Base-by-base conservation (phyloP, 2,888 invertebrate species). In the Drosophila borborema region DNA sequence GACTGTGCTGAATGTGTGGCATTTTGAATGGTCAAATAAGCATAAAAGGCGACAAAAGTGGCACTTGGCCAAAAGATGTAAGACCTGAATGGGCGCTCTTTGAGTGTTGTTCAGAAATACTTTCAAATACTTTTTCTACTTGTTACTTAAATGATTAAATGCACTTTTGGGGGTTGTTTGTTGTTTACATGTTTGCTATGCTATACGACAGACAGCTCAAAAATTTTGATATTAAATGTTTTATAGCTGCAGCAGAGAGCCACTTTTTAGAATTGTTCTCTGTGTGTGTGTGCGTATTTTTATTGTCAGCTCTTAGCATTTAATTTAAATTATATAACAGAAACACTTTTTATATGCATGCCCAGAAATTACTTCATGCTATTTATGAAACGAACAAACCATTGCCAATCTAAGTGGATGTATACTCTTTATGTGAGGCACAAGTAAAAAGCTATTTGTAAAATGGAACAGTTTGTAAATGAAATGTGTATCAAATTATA, bases 21-120 rank as follows among this genome's bases (percentile, higher is more conserved):
- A 58, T 61, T 61, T 68, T 86, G 70, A 82, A 80, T 83, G 89
- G 80, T 86, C 87, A 86, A 89, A 84, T 75, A 84, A 84, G 77
- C 90, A 90, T 89, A 90, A 86, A 90, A 90, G 90, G 90, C 86
- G 86, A 90, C 89, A 86, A 86, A 86, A 86, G 86, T 89, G 89
- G 71, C 90, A 86, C 86, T 90, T 90, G 81, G 59, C 53, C 70
- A 63, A 46, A 16, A 54, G 51, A 51, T 28, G 40, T 61, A 59
- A 68, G 65, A 56, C 65, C 66, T 73, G 65, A 65, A 74, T 74
- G 70, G 55, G 60, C 69, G 28, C 28, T 28, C 65, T 72, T 81
- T 40, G 31, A 76, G 77, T 64, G 64, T 28, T n/a, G 58, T 55
- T 20, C 16, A 49, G 46, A 62, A 60, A 73, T 58, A 73, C 66